A percentile compares a stretch with the other conserved stretches of the same genome.
Conservation (phyloP, 2,888 invertebrate genomes). For the Macrophya alboannulata region DNA sequence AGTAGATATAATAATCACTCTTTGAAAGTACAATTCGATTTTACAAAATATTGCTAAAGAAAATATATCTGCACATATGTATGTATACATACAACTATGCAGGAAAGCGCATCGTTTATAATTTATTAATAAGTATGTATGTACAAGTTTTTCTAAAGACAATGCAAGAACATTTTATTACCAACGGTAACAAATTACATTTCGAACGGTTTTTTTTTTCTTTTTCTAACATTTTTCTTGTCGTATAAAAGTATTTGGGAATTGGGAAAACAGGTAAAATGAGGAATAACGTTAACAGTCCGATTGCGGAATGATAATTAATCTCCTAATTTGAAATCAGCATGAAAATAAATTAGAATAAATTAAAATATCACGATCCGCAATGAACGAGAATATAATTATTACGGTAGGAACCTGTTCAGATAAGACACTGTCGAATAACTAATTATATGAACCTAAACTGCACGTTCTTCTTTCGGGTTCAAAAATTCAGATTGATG, state of each 20-base stretch:
- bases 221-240: neutral
- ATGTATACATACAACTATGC: neutral
- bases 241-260: neutral
- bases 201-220: neutral
- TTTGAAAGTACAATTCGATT: neutral
- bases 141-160: neutral
- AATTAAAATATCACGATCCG: neutral
- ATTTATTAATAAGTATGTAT: conserved; percentile 10
- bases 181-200: conserved; percentile 21
- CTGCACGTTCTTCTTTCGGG: neutral
- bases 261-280: neutral
- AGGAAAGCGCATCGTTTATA: neutral
- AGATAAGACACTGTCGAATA: neutral
- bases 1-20: neutral
- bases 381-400: neutral
- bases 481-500: neutral
- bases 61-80: neutral
- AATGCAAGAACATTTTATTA: conserved; percentile 16
- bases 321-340: neutral
- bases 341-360: neutral
- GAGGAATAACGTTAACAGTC: neutral
- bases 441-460: neutral
- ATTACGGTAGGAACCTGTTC: neutral
- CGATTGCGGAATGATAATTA: conserved; percentile 1
- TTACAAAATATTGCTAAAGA: neutral